A percentile compares a stretch with the other conserved stretches of the same genome.
Conservation (phyloP, 2,888 invertebrate species). For the Charanyca ferruginea region DNA sequence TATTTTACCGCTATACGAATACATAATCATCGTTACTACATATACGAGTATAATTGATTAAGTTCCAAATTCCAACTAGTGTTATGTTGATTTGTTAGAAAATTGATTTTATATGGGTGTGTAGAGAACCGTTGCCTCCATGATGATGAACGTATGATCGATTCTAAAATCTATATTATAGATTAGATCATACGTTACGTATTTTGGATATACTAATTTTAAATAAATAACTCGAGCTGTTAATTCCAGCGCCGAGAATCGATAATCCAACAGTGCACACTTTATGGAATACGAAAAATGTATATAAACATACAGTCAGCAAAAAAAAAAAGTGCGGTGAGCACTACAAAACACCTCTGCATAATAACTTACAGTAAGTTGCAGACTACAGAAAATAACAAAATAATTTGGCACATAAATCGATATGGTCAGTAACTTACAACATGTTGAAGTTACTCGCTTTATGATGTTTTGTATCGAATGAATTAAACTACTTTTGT, state of each 20-base stretch:
- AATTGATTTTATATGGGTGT: conserved; percentile 7
- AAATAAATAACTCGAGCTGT: too few relatives aligned
- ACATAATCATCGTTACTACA: conserved; percentile 1
- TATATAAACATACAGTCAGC: neutral
- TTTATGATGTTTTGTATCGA: conserved; percentile 2
- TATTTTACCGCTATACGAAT: neutral
- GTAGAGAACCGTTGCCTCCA: neutral
- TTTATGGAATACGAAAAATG: neutral
- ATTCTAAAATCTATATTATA: neutral
- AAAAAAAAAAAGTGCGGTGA: neutral
- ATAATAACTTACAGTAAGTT: neutral
- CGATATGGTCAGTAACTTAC: conserved; percentile 8
- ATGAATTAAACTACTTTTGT: conserved; percentile 3
- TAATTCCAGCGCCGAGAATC: too few relatives aligned
- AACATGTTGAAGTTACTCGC: conserved; percentile 4
- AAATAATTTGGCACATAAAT: conserved; percentile 36
- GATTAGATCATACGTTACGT: neutral
- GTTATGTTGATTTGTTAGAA: neutral
- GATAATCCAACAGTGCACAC: neutral
- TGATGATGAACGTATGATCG: too few relatives aligned
- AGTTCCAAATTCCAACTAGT: neutral
- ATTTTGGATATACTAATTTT: neutral
- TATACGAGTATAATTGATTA: conserved; percentile 21
- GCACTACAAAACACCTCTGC: neutral
- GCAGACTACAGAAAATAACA: conserved; percentile 9